Evolutionary conservation across 2,888 invertebrate species (phyloP).

Genomic region (Epinotia ramella): DNA sequence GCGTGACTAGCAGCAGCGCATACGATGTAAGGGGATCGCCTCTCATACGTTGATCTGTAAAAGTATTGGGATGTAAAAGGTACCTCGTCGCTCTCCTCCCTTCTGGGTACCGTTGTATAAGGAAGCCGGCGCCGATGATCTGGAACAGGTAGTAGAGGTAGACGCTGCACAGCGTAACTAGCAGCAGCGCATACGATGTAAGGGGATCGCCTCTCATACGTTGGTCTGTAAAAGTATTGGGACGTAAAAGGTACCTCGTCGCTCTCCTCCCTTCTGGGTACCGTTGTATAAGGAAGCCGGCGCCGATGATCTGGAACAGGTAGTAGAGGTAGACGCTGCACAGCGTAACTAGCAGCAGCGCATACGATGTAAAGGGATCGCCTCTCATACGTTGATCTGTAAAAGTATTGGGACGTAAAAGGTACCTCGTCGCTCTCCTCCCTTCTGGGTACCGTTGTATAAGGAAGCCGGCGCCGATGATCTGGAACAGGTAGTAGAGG

Average conservation of each 20-base stretch:
- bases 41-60: too few relatives aligned
- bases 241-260: conserved; percentile 63
- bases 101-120: conserved; percentile 71
- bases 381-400: too few relatives aligned
- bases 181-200: conserved; percentile 86
- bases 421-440: conserved; percentile 72
- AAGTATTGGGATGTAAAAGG: too few relatives aligned
- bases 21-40: conserved; percentile 61
- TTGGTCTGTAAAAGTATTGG: too few relatives aligned
- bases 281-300: conserved; percentile 83
- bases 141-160: conserved; percentile 92
- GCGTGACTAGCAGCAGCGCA: conserved; percentile 90
- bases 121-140: conserved; percentile 89
- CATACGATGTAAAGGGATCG: conserved; percentile 68
- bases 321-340: conserved; percentile 92
- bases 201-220: too few relatives aligned
- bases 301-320: conserved; percentile 91
- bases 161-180: conserved; percentile 92
- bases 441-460: conserved; percentile 71
- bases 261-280: conserved; percentile 70
- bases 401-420: too few relatives aligned
- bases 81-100: conserved; percentile 74
- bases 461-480: conserved; percentile 89
- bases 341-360: conserved; percentile 91
- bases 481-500: conserved; percentile 91